Evolutionary conservation across 1,140 invertebrate genomes (phyloP).

Genomic region (Panagrolaimus sp.): DNA sequence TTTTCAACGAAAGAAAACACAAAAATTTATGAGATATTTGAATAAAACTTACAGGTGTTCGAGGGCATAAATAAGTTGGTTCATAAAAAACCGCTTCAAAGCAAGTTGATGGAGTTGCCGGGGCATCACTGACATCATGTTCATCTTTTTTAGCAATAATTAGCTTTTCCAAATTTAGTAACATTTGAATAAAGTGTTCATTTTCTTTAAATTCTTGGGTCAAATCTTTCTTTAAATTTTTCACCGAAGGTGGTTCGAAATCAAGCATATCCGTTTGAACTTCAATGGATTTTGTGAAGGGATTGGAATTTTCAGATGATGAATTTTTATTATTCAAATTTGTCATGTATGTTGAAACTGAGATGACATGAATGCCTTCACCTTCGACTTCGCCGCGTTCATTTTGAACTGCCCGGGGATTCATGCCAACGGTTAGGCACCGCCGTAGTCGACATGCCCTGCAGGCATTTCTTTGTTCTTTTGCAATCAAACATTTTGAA

Average conservation of each 20-base stretch:
- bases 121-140: too few relatives aligned
- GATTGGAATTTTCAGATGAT: not conserved
- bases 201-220: not conserved
- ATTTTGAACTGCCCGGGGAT: conserved; percentile 21
- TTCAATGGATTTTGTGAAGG: not conserved
- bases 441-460: conserved; percentile 46
- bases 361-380: conserved; percentile 7
- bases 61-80: too few relatives aligned
- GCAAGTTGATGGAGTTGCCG: too few relatives aligned
- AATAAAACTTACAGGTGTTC: too few relatives aligned
- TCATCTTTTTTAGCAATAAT: conserved; percentile 1
- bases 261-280: not conserved
- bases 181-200: conserved; percentile 8
- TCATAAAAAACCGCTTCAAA: too few relatives aligned
- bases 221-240: conserved; percentile 7
- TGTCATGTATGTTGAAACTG: not conserved
- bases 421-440: conserved; percentile 47
- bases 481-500: conserved; percentile 42
- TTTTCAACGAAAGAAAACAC: too few relatives aligned
- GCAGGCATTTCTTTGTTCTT: conserved; percentile 54
- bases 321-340: not conserved
- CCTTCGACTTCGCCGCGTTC: conserved; percentile 21
- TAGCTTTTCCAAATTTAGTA: not conserved
- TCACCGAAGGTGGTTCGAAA: not conserved
- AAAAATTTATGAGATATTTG: too few relatives aligned